phyloP scores from a whole-genome alignment of 64 coral and sea anemone species.

The Trachythela sp. region DNA sequence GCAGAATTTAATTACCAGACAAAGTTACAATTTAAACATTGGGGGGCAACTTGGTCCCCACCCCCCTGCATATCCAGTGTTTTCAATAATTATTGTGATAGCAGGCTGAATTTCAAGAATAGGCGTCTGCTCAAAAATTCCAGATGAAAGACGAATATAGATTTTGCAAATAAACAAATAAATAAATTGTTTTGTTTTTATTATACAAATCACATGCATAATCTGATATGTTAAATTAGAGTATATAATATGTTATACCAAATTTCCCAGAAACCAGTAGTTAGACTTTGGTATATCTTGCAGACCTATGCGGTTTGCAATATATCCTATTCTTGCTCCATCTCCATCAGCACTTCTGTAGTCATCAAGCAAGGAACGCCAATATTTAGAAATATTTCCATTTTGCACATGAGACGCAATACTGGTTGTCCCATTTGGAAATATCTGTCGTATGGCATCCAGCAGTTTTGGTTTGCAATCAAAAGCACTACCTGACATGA shows the following conservation, averaged over 20 bases:
- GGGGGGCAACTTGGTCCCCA: too few relatives aligned
- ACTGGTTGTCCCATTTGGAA: not conserved
- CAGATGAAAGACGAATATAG: too few relatives aligned
- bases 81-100: too few relatives aligned
- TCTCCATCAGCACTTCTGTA: not conserved
- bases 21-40: too few relatives aligned
- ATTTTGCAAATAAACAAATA: too few relatives aligned
- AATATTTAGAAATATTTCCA: not conserved
- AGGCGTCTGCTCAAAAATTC: too few relatives aligned
- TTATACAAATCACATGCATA: not conserved
- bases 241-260: not conserved
- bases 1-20: too few relatives aligned
- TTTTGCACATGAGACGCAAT: not conserved
- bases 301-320: not conserved
- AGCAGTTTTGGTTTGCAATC: not conserved
- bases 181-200: not conserved
- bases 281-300: not conserved
- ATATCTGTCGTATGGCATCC: not conserved
- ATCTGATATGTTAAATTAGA: too few relatives aligned
- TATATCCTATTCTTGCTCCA: not conserved
- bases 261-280: not conserved
- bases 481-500: not conserved
- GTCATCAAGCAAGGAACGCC: not conserved
- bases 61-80: too few relatives aligned
- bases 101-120: too few relatives aligned